A percentile compares a stretch with the other conserved stretches of the same genome.
Evolutionary conservation across 1,140 invertebrate genomes (phyloP).

Genomic region (Hyles vespertilio): DNA sequence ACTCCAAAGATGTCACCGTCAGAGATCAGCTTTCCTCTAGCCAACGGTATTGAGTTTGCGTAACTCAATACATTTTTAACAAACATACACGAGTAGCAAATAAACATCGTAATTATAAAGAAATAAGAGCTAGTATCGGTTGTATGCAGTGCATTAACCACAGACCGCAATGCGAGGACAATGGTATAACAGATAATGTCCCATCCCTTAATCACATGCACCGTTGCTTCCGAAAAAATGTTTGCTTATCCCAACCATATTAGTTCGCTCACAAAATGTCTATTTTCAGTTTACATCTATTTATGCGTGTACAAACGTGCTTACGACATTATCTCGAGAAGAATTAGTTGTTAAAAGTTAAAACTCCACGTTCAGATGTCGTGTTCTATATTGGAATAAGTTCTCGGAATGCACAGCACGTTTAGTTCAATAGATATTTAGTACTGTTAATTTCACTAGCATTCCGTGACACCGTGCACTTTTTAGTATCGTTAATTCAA

Average conservation of each 20-base stretch:
- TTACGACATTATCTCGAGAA: slow-evolving; percentile 34
- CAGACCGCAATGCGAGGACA: slow-evolving; percentile 69
- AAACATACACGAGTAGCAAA: slow-evolving; percentile 16
- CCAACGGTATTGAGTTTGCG: slow-evolving; percentile 70
- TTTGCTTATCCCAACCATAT: slow-evolving; percentile 56
- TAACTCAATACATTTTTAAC: slow-evolving; percentile 56
- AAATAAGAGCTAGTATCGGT: slow-evolving; percentile 39
- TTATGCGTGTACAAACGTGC: slow-evolving; percentile 43
- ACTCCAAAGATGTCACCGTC: slow-evolving; percentile 68
- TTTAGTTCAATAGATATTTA: slow-evolving; percentile 47
- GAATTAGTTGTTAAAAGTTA: slow-evolving; percentile 48
- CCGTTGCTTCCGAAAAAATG: slow-evolving; percentile 67
- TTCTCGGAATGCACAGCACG: slow-evolving; percentile 46
- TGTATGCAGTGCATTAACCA: slow-evolving; percentile 38
- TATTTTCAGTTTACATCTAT: slow-evolving; percentile 48
- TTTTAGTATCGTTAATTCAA: slow-evolving; percentile 52
- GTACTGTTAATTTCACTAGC: slow-evolving; percentile 44
- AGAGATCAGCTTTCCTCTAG: slow-evolving; percentile 69
- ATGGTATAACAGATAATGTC: slow-evolving; percentile 65
- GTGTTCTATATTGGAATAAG: slow-evolving; percentile 52
- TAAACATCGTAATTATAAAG: slow-evolving; percentile 27
- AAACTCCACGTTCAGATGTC: slow-evolving; percentile 31
- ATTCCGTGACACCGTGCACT: slow-evolving; percentile 36
- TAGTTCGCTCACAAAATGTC: slow-evolving; percentile 47
- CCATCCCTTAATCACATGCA: slow-evolving; percentile 74